These are phyloP conservation scores for Rhinatrema bivittatum DNA, from an alignment of 2,797 vertebrate species.

Conservation along the genomic window DNA sequence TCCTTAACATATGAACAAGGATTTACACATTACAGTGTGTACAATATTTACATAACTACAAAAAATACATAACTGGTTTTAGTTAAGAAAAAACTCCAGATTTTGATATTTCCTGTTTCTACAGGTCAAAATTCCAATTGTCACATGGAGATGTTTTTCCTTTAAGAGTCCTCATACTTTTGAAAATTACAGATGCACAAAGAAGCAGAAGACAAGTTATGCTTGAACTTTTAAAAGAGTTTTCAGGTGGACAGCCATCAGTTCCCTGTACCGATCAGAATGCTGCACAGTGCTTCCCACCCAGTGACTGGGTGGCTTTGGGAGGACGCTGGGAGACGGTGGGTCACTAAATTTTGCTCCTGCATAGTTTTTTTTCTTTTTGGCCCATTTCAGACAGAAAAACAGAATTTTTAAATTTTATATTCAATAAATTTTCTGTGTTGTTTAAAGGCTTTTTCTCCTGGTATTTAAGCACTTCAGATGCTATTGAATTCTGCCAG, in stretches of 20 bases:
- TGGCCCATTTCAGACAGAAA: constrained; percentile 52
- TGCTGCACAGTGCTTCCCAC: constrained; percentile 60
- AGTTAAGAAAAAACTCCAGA: too few relatives aligned
- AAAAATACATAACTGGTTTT: constrained; percentile 59
- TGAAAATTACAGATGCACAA: too few relatives aligned
- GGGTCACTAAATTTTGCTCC: constrained; percentile 92
- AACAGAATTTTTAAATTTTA: constrained; percentile 37
- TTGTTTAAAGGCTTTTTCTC: constrained; percentile 65
- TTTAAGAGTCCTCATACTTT: too few relatives aligned
- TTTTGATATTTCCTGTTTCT: too few relatives aligned
- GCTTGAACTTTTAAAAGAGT: constrained; percentile 82
- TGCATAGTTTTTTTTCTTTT: constrained; percentile 83
- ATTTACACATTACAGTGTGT: constrained; percentile 90
- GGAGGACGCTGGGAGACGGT: constrained; percentile 86
- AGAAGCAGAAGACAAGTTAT: background rate
- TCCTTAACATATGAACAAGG: constrained; percentile 81
- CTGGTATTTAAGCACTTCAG: constrained; percentile 45
- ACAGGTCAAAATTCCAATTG: too few relatives aligned
- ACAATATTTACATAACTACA: constrained; percentile 83
- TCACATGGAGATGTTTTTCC: too few relatives aligned
- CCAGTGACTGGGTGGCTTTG: constrained; percentile 92
- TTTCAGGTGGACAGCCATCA: constrained; percentile 86
- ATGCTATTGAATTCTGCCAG: constrained; percentile 47
- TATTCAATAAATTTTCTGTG: constrained; percentile 52
- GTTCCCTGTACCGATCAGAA: constrained; percentile 68